A percentile compares a stretch with the other conserved stretches of the same genome.
These are phyloP conservation scores for Aphodius granarius DNA, from an alignment of 2,888 invertebrate genomes.

Conservation along the genomic window DNA sequence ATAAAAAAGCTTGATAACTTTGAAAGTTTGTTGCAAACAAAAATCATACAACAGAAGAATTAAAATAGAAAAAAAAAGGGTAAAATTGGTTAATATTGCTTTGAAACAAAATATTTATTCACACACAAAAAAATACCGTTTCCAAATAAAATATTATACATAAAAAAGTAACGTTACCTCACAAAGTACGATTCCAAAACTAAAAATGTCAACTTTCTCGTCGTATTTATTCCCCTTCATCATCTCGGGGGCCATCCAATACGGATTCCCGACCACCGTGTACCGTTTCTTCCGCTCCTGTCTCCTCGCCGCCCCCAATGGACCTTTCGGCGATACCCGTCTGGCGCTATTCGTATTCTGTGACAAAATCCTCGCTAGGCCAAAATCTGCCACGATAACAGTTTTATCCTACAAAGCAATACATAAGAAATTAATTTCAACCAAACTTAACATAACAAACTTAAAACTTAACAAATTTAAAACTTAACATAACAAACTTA, in stretches of 20 bases:
- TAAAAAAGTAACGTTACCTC: too few relatives aligned
- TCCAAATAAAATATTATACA: too few relatives aligned
- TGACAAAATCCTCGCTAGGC: slow-evolving; percentile 81
- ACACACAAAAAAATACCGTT: too few relatives aligned
- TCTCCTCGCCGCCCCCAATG: slow-evolving; percentile 47
- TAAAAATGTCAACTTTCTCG: slow-evolving; percentile 95
- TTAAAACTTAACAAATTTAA: neutral
- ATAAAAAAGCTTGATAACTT: too few relatives aligned
- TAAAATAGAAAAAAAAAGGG: too few relatives aligned
- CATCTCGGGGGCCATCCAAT: slow-evolving; percentile 99
- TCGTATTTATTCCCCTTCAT: slow-evolving; percentile 96
- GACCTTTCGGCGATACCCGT: slow-evolving; percentile 47
- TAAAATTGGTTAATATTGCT: too few relatives aligned
- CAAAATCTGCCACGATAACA: slow-evolving; percentile 95
- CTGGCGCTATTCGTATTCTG: slow-evolving; percentile 50
- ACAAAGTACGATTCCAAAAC: slow-evolving; percentile 92
- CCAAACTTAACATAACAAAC: neutral
- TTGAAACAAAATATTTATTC: too few relatives aligned
- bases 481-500: neutral
- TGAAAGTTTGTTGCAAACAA: too few relatives aligned
- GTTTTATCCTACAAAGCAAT: slow-evolving; percentile 77
- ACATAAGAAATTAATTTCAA: too few relatives aligned
- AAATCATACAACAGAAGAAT: neutral
- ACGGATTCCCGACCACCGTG: slow-evolving; percentile 95
- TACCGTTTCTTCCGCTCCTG: slow-evolving; percentile 83